These are phyloP conservation scores for Zaprionus davidi DNA, from an alignment of 1,140 invertebrate genomes.

Conservation along the genomic window DNA sequence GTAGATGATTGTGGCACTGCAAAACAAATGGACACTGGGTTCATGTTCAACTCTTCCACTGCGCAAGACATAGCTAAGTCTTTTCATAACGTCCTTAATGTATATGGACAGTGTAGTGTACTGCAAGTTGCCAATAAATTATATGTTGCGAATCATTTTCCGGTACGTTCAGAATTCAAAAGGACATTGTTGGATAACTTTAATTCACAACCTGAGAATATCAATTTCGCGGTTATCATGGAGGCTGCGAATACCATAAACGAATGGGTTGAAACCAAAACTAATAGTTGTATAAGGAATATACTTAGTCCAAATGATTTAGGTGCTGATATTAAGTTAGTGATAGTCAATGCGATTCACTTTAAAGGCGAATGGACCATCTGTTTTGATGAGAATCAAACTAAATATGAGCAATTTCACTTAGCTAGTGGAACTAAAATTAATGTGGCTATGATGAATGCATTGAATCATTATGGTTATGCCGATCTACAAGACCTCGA, in stretches of 20 bases:
- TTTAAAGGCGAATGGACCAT: slow-evolving; percentile 89
- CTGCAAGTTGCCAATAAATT: slow-evolving; percentile 87
- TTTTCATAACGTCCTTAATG: slow-evolving; percentile 55
- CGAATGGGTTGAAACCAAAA: slow-evolving; percentile 89
- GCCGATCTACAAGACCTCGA: slow-evolving; percentile 78
- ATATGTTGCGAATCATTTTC: slow-evolving; percentile 85
- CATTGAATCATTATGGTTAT: slow-evolving; percentile 65
- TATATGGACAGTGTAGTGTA: slow-evolving; percentile 72
- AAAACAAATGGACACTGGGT: slow-evolving; percentile 84
- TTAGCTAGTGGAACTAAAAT: slow-evolving; percentile 56
- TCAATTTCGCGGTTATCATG: slow-evolving; percentile 85
- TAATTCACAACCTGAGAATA: slow-evolving; percentile 85
- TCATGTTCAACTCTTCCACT: slow-evolving; percentile 67
- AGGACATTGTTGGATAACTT: slow-evolving; percentile 84
- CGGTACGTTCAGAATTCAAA: slow-evolving; percentile 72
- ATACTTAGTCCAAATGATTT: slow-evolving; percentile 86
- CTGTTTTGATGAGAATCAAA: slow-evolving; percentile 80
- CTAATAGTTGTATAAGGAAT: slow-evolving; percentile 89
- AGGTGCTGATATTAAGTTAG: slow-evolving; percentile 85
- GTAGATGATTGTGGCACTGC: slow-evolving; percentile 84
- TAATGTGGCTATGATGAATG: slow-evolving; percentile 84
- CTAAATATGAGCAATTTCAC: slow-evolving; percentile 79
- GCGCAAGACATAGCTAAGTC: slow-evolving; percentile 36
- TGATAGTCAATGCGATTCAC: slow-evolving; percentile 93
- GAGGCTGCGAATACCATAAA: slow-evolving; percentile 86